Evolutionary conservation across 2,797 vertebrate species (phyloP), one percentile per base, ranked within the genome.

Genomic region (Euphonia xanthogaster): DNA sequence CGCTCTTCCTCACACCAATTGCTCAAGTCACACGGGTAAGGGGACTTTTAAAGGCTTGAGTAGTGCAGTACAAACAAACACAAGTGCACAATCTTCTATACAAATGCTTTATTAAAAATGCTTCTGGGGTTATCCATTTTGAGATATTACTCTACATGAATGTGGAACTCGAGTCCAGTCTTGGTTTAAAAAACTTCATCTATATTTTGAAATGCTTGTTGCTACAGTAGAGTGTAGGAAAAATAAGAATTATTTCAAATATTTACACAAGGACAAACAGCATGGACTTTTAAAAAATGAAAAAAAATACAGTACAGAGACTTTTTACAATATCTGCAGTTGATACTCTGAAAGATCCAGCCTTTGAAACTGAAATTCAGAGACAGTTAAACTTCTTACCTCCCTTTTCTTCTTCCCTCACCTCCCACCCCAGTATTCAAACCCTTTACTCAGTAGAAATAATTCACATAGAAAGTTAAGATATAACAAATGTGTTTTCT

Each of bases 71-170:
- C 35, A 80, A 51, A 62, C 45, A 84, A 27, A 73, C 78, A 80
- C 10, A 82, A 22, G 13, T 30, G 42, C 74, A 76, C 55, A 51
- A 4, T 16, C 14, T 95, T 97, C 44, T 65, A 74, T 72, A 96
- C 63, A 97, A 97, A 87, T 27, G n/a, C 55, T 95, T 97, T 93
- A 95, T 95, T 97, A 97, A 96, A 96, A 97, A 96, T 80, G 78
- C 24, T 92, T 71, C 79, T 67, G 68, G 17, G 17, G 12, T 79
- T 85, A 40, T 57, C 22, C 27, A 70, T 31, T 45, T 67, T 60
- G 74, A 85, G 50, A 81, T 39, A 58, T 18, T 66, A 71, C 19
- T 44, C 27, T 70, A 63, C 12, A 68, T 37, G 65, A 70, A 71
- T 7, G 4, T 66, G 30, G 44, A 90, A 58, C 19, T 65, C 4